A percentile compares a stretch with the other conserved stretches of the same genome.
phyloP scores from a whole-genome alignment of 2,888 invertebrate species.

The Stegana nigrithorax region DNA sequence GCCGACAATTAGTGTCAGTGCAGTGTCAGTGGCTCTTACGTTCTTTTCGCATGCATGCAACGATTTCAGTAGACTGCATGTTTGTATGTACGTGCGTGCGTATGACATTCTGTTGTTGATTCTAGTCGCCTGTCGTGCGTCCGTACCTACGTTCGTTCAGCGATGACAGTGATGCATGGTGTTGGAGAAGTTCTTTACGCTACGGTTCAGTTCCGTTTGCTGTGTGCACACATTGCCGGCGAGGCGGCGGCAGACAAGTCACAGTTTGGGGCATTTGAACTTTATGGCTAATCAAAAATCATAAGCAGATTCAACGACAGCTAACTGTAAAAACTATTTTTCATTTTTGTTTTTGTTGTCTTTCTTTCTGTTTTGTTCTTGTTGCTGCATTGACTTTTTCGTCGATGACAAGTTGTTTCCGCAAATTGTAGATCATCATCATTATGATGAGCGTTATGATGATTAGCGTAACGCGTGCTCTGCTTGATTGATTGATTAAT shows the following conservation, averaged over 20 bases:
- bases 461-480: conserved; percentile 21
- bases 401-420: conserved; percentile 55
- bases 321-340: conserved; percentile 5
- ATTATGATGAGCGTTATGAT: conserved; percentile 27
- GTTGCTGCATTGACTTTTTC: conserved; percentile 10
- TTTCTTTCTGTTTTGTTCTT: not conserved
- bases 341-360: not conserved
- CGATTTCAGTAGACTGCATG: not conserved
- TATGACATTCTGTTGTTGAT: conserved; percentile 2
- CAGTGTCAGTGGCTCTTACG: not conserved
- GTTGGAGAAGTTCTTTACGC: not conserved
- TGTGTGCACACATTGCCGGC: not conserved
- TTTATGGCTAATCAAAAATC: conserved; percentile 44
- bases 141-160: conserved; percentile 13
- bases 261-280: conserved; percentile 37
- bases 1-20: not conserved
- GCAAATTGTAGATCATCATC: conserved; percentile 47
- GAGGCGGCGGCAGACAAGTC: conserved; percentile 19
- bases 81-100: not conserved
- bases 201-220: not conserved
- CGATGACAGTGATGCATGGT: conserved; percentile 17
- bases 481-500: conserved; percentile 64
- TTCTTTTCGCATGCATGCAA: too few relatives aligned
- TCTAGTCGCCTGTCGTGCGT: too few relatives aligned
- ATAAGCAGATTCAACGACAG: conserved; percentile 16